Conservation (phyloP, 2,113 vertebrate species). For the Oncorhynchus nerka region DNA sequence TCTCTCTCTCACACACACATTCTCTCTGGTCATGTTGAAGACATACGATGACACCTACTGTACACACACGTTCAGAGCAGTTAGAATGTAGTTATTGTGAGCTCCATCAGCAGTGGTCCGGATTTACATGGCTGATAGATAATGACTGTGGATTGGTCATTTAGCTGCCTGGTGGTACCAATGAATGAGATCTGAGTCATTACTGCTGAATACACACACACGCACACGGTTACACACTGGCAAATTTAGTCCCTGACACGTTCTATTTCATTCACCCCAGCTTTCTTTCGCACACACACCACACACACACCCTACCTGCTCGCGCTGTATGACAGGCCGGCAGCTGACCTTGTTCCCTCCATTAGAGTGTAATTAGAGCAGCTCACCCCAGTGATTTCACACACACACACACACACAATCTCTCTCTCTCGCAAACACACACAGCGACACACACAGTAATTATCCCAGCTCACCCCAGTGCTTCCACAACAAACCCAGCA, state of each 20-base stretch:
- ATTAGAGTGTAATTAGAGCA: constrained; percentile 98
- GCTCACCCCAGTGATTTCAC: constrained; percentile 92
- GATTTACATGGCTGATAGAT: constrained; percentile 44
- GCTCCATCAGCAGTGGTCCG: too few species aligned
- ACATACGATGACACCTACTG: too few species aligned
- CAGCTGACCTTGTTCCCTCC: constrained; percentile 91
- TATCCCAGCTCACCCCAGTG: constrained; percentile 94
- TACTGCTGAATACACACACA: constrained; percentile 43
- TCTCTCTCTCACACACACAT: too few species aligned
- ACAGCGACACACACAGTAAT: constrained; percentile 74
- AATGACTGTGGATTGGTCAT: constrained; percentile 75
- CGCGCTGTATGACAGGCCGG: constrained; percentile 72
- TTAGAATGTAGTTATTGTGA: too few species aligned
- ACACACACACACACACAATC: constrained; percentile 90
- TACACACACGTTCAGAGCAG: too few species aligned
- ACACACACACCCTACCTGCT: constrained; percentile 41
- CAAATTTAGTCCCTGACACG: constrained; percentile 57
- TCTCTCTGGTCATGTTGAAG: too few species aligned
- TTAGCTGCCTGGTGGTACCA: constrained; percentile 69
- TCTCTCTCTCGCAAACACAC: constrained; percentile 19
- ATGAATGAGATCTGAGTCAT: constrained; percentile 71
- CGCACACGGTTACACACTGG: constrained; percentile 46
- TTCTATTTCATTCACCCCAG: constrained; percentile 28
- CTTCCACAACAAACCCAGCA: constrained; percentile 99
- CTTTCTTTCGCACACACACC: neutral